A percentile compares a stretch with the other conserved stretches of the same genome.
phyloP scores from a whole-genome alignment of 2,797 vertebrate species.

The Xenentodon cancila region DNA sequence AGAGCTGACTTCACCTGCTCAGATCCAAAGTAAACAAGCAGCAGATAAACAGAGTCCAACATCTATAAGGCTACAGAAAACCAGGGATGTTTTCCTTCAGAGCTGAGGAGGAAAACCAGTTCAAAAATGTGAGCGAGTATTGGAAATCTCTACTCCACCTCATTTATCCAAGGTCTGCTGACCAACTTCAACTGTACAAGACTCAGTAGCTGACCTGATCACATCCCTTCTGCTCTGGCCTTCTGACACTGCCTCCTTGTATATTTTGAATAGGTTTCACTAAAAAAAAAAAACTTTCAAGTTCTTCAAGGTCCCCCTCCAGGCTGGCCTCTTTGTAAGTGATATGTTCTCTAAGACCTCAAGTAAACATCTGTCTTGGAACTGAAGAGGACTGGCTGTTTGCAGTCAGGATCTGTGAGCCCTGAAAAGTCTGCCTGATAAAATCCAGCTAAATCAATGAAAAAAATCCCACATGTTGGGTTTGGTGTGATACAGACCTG shows the following conservation, averaged over 20 bases:
- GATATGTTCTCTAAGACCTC: not conserved
- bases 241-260: not conserved
- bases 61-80: slow-evolving; percentile 16
- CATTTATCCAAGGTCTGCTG: not conserved
- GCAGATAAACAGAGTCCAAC: too few relatives aligned
- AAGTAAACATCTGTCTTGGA: not conserved
- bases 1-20: too few relatives aligned
- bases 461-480: too few relatives aligned
- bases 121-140: too few relatives aligned
- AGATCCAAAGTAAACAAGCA: too few relatives aligned
- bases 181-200: not conserved
- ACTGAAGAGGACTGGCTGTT: not conserved
- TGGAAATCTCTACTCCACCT: not conserved
- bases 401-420: not conserved
- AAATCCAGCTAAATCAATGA: not conserved
- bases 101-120: not conserved
- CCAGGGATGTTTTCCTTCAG: not conserved
- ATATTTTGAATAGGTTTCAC: not conserved
- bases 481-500: slow-evolving; percentile 75
- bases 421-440: not conserved
- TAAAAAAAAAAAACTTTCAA: not conserved
- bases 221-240: not conserved
- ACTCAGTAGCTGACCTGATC: not conserved
- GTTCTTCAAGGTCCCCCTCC: too few relatives aligned
- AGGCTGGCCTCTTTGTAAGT: not conserved